These are phyloP conservation scores for cat (Felis catus) DNA, from an alignment of 2,113 vertebrate genomes.

Conservation along the genomic window F.catus_Fca126_mat1.0 CM031421.1:107697001-107697500, in stretches of 20 bases:
- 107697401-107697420: conserved; percentile 17
- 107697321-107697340: conserved; percentile 81
- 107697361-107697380: conserved; percentile 80
- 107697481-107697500: rapidly evolving
- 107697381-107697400: conserved; percentile 79
- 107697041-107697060: not conserved
- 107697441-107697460: not conserved
- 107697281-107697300: conserved; percentile 79
- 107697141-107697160: conserved; percentile 24
- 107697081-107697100: not conserved
- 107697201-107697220: conserved; percentile 79
- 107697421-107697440: not conserved
- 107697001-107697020: conserved; percentile 79
- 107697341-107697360: conserved; percentile 80
- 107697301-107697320: conserved; percentile 82
- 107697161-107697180: conserved; percentile 66
- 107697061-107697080: conserved; percentile 19
- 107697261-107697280: conserved; percentile 80
- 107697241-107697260: conserved; percentile 78
- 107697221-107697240: conserved; percentile 70
- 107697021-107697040: conserved; percentile 38
- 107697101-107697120: not conserved
- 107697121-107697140: conserved; percentile 13
- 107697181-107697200: conserved; percentile 79
- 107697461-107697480: not conserved